A percentile compares a stretch with the other conserved stretches of the same genome.
Evolutionary conservation across 2,797 vertebrate species (phyloP).

Genomic region (Aulostomus chinensis): DNA sequence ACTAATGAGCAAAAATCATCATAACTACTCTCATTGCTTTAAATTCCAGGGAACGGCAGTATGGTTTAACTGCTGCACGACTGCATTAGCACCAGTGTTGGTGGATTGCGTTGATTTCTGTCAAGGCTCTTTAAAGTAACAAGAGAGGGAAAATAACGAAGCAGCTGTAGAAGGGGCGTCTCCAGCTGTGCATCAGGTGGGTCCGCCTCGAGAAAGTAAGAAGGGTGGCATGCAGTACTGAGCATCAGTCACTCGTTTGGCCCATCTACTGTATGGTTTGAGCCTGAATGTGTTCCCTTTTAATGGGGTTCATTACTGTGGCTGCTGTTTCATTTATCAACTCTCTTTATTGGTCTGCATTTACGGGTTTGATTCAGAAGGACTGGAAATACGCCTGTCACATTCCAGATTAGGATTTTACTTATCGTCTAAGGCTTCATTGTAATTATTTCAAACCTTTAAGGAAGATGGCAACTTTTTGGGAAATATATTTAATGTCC

Average conservation of each 20-base stretch:
- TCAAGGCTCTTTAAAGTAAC: constrained; percentile 4
- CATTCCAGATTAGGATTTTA: too few species aligned
- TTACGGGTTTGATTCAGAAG: too few species aligned
- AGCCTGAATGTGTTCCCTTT: constrained; percentile 13
- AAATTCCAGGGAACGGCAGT: constrained; percentile 18
- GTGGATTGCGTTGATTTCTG: too few species aligned
- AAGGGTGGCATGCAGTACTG: constrained; percentile 7
- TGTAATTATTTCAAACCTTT: too few species aligned
- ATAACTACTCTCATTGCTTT: constrained; percentile 21
- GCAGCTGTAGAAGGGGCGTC: neutral
- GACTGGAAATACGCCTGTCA: too few species aligned
- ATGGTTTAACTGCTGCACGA: neutral
- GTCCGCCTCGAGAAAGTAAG: neutral
- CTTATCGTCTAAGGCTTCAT: too few species aligned
- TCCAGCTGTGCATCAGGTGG: neutral
- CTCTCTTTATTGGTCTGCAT: too few species aligned
- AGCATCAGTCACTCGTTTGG: neutral
- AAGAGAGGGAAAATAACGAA: too few species aligned
- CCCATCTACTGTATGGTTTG: constrained; percentile 3
- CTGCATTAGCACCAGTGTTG: too few species aligned
- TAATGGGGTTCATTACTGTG: constrained; percentile 31
- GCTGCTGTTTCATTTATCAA: too few species aligned
- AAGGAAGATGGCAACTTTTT: too few species aligned
- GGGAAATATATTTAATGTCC: too few species aligned
- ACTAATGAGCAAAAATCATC: constrained; percentile 50